Conservation (phyloP, 2,797 vertebrate genomes). For the Danio aesculapii region DNA sequence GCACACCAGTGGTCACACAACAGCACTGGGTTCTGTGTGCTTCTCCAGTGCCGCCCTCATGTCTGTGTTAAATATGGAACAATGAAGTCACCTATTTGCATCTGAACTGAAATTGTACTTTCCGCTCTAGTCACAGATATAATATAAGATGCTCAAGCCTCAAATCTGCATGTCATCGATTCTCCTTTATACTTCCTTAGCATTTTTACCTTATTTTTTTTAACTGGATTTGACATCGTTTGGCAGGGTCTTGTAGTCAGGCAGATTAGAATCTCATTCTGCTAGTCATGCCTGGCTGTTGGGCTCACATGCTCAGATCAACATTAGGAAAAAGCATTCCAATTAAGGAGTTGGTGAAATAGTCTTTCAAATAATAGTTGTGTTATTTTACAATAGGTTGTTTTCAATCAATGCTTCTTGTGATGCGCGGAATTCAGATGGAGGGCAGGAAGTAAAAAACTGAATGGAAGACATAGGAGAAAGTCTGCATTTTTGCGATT, state of each 20-base stretch:
- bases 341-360: neutral
- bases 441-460: too few species aligned
- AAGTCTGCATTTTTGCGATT: too few species aligned
- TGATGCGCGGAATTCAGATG: too few species aligned
- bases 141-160: conserved; percentile 63
- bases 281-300: conserved; percentile 59
- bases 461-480: too few species aligned
- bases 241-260: conserved; percentile 65
- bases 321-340: conserved; percentile 36
- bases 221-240: conserved; percentile 49
- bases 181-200: conserved; percentile 33
- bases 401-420: too few species aligned
- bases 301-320: conserved; percentile 44
- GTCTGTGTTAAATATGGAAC: conserved; percentile 68
- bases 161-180: neutral
- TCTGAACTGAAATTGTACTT: conserved; percentile 70
- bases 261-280: conserved; percentile 64
- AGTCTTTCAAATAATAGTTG: neutral
- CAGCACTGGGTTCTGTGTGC: conserved; percentile 41
- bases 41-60: conserved; percentile 51
- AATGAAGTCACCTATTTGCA: conserved; percentile 63
- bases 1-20: conserved; percentile 65
- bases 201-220: conserved; percentile 38
- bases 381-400: too few species aligned
- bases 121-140: conserved; percentile 69